Percentiles rank a stretch among this genome's conserved stretches.
Evolutionary conservation across 2,113 vertebrate genomes (phyloP).

Genomic region (Orcinus orca): DNA sequence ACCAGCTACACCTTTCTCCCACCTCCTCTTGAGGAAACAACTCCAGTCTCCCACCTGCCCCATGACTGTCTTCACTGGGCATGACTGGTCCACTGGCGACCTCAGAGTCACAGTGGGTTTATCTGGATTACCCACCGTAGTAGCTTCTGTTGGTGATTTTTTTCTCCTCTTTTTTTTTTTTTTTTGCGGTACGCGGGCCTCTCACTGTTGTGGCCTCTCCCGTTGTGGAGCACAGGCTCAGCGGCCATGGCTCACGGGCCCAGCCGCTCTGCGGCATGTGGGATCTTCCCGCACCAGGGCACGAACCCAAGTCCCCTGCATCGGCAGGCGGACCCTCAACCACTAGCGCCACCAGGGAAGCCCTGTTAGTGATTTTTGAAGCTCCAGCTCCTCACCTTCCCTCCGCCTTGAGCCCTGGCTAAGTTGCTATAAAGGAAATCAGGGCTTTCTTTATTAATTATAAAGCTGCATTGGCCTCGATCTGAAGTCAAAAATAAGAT

Average conservation of each 20-base stretch:
- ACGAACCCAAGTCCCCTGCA: no score
- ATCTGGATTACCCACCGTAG: not conserved
- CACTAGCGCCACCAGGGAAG: no score
- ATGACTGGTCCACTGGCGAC: not conserved
- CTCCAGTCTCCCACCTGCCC: not conserved
- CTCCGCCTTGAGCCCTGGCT: not conserved
- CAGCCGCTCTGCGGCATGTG: no score
- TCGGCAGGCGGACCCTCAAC: no score
- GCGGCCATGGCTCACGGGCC: no score
- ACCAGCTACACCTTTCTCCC: not conserved
- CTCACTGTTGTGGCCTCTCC: no score
- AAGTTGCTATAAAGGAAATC: not conserved
- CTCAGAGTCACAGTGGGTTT: not conserved
- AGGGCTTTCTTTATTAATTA: not conserved
- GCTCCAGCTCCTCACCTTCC: not conserved
- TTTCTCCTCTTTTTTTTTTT: no score
- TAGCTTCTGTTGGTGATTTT: not conserved
- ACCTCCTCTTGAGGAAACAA: not conserved
- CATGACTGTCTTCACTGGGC: rapidly evolving
- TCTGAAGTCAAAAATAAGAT: not conserved
- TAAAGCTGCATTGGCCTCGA: not conserved
- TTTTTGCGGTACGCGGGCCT: no score
- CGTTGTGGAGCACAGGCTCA: no score
- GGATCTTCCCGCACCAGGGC: no score
- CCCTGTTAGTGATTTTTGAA: not conserved